Evolutionary conservation across 2,888 invertebrate species (phyloP).

Genomic region (Drosophila formosana): DNA sequence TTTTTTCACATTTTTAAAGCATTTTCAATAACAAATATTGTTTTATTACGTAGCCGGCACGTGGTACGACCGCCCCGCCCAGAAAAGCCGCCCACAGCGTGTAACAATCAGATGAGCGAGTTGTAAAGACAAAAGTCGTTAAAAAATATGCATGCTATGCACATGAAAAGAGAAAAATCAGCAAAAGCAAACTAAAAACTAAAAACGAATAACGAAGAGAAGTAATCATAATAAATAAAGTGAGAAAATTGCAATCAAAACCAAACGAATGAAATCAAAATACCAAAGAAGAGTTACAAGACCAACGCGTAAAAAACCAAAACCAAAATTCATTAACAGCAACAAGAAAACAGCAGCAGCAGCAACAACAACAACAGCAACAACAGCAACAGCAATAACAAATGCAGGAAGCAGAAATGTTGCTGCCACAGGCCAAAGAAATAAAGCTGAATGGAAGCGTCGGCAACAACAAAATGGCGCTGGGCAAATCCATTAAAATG

Average conservation of each 20-base stretch:
- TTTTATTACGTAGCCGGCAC: background rate
- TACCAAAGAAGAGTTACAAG: constrained; percentile 54
- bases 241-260: constrained; percentile 39
- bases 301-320: constrained; percentile 63
- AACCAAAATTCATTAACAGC: constrained; percentile 10
- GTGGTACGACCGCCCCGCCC: constrained; percentile 21
- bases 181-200: constrained; percentile 5
- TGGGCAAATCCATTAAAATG: constrained; percentile 88
- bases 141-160: constrained; percentile 29
- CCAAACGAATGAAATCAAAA: constrained; percentile 73
- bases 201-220: background rate
- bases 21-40: too few relatives aligned
- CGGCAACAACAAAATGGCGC: constrained; percentile 76
- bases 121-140: constrained; percentile 15
- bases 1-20: too few relatives aligned
- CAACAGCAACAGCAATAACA: constrained; percentile 22
- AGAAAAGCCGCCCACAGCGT: constrained; percentile 38
- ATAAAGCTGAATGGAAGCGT: constrained; percentile 30
- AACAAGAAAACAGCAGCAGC: constrained; percentile 16
- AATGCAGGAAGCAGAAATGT: constrained; percentile 18
- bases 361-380: constrained; percentile 21
- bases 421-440: constrained; percentile 38
- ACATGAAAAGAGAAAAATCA: constrained; percentile 14
- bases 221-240: constrained; percentile 18
- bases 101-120: constrained; percentile 37